Conservation (phyloP, 2,888 invertebrate genomes). For the Auanema sp. region DNA sequence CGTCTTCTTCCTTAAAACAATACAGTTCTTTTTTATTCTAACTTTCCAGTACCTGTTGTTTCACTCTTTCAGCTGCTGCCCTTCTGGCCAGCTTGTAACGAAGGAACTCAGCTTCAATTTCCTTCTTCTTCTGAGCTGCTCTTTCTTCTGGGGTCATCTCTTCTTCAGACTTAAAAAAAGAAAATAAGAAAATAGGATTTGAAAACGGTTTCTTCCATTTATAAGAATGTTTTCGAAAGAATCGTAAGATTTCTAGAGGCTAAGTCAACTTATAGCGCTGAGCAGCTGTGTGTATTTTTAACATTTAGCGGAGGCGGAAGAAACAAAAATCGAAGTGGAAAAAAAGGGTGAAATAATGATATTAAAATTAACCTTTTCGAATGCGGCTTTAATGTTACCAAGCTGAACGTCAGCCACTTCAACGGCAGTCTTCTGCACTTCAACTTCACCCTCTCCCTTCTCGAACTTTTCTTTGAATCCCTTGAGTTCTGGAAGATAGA, state of each 20-base stretch:
- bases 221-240: too few relatives aligned
- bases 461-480: conserved; percentile 63
- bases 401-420: conserved; percentile 56
- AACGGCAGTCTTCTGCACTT: conserved; percentile 49
- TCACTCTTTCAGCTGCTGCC: conserved; percentile 44
- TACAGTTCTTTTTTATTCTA: too few relatives aligned
- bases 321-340: too few relatives aligned
- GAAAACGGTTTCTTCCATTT: conserved; percentile 7
- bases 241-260: too few relatives aligned
- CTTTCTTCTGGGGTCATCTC: conserved; percentile 61
- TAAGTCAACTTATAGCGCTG: too few relatives aligned
- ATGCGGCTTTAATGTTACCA: conserved; percentile 59
- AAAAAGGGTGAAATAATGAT: conserved; percentile 12
- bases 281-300: too few relatives aligned
- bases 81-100: conserved; percentile 60
- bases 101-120: conserved; percentile 62
- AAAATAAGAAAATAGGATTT: background rate
- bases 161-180: conserved; percentile 33
- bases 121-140: conserved; percentile 58
- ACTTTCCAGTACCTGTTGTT: conserved; percentile 16
- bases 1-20: conserved; percentile 12
- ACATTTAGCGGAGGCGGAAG: too few relatives aligned
- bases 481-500: conserved; percentile 48
- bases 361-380: conserved; percentile 50
- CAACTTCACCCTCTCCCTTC: conserved; percentile 42